Evolutionary conservation across 2,888 invertebrate species (phyloP), one percentile per base, ranked within the genome.

Genomic region (Phortica okadai): DNA sequence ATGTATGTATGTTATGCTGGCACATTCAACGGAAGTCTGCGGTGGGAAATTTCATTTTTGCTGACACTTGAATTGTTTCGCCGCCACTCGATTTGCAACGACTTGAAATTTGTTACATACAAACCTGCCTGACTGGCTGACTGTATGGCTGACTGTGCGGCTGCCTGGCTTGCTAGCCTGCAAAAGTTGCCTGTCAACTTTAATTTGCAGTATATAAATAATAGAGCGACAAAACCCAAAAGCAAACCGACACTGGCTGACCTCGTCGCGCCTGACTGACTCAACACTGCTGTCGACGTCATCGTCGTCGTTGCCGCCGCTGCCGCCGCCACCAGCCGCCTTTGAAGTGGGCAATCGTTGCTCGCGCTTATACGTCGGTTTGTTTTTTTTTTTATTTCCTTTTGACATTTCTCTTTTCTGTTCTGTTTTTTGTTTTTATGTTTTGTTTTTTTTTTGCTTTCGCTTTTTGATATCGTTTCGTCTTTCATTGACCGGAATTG

Each of bases 11-110:
- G 33, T 64, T 64, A 45, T 14, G 54, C 56, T 72, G 41, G 33
- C 69, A 69, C 69, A 69, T 74, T 16, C 81, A 78, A 78, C 88
- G 88, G 88, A 88, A 87, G 82, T 87, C 86, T 89, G 89, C 62
- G 87, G 87, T 86, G 89, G 88, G 84, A 87, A 87, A 88, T 87
- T 89, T 87, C 85, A 89, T 87, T 87, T 85, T 82, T 85, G 86
- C 89, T 87, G 87, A 89, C 87, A 89, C 87, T 87, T 88, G 87
- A 87, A 86, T 88, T 80, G 84, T 75, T 81, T 79, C 77, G 79
- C 80, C 73, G 77, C 76, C 74, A 74, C 72, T 74, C 54, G 16
- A 50, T 33, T 33, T 33, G 33, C 33, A 33, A 33, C 41, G 16
- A 50, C 25, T 42, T 45, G 58, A 70, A 45, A 70, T 75, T 62